A percentile compares a stretch with the other conserved stretches of the same genome.
phyloP scores from a whole-genome alignment of 2,113 vertebrate genomes.

The Pseudorhombus dupliciocellatus region DNA sequence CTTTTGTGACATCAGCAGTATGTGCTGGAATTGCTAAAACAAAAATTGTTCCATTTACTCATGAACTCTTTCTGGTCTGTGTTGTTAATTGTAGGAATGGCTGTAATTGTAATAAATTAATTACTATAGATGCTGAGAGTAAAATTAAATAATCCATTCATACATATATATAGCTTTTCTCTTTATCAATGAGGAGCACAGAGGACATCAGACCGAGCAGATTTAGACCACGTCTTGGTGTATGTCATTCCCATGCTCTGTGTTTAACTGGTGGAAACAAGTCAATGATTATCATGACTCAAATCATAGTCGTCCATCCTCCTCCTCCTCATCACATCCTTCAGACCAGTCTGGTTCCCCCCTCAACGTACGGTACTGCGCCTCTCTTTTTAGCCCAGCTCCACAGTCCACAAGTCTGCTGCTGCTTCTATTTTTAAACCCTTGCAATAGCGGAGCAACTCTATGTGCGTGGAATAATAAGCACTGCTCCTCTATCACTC shows the following conservation, averaged over 20 bases:
- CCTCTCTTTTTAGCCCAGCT: conserved; percentile 59
- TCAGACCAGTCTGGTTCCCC: conserved; percentile 39
- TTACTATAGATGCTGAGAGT: not conserved
- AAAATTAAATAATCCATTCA: not conserved
- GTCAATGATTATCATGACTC: conserved; percentile 10
- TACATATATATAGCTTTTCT: not conserved
- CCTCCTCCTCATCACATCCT: not conserved
- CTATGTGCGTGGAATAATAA: conserved; percentile 75
- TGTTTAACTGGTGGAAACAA: not conserved
- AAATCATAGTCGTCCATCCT: conserved; percentile 2
- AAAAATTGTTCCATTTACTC: no score
- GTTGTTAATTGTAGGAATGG: no score
- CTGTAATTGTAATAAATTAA: no score
- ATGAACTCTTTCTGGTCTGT: no score
- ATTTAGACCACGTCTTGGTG: not conserved
- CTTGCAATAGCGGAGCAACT: conserved; percentile 65
- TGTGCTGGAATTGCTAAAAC: no score
- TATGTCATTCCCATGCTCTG: not conserved
- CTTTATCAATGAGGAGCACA: not conserved
- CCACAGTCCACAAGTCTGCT: conserved; percentile 57
- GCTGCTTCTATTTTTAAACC: conserved; percentile 76
- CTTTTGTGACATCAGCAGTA: no score
- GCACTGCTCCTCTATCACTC: conserved; percentile 29
- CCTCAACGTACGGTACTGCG: conserved; percentile 22
- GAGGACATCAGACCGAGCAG: not conserved